Base-by-base conservation (phyloP, 1,140 invertebrate genomes). In the Ceratina japonica region DNA sequence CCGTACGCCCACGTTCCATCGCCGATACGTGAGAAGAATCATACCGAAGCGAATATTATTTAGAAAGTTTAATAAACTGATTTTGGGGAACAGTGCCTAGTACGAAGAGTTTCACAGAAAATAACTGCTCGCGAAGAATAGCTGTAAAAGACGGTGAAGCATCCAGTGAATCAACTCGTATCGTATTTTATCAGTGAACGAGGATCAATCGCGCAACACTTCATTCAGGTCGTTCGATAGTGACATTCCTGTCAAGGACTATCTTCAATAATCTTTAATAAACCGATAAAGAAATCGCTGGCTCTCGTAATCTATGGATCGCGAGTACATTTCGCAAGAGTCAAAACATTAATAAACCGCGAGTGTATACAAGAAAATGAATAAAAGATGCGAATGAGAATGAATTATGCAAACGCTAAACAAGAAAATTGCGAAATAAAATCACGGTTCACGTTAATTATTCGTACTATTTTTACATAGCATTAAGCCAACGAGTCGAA, bases 231-330 rank as follows among this genome's bases (percentile, higher is more conserved):
- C 31, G 20, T 65, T 79, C 62, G 1, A 74, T 65, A 79, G 20
- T 24, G 52, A 51, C 37, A 44, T 22, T 51, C 24, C 20, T 44
- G 37, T 37, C 22, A 62, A 18, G 18, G 15, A 2, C 16, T 66
- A 63, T 77, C 75, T 44, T 31, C 49, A 12, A 16, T 37, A 27
- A 63, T 52, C 20, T 71, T 54, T 24, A 63, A 0, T 20, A 22
- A 71, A 37, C 15, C 0, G 66, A 63, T 70, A 63, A 79, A 79
- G 37, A 73, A 56, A 72, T 72, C 51, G 69, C 75, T 31, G 4
- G 2, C 27, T 31, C 27, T 31, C 27, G 27, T 31, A 31, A 31
- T 31, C 27, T 31, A 31, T 31, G 27, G 27, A 10, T 44, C 10
- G 37, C 37, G 10, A 44, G 37, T 44, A 44, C 3, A 44, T 44